phyloP scores from a whole-genome alignment of 2,797 vertebrate species.

The Coregonus suidteri region DNA sequence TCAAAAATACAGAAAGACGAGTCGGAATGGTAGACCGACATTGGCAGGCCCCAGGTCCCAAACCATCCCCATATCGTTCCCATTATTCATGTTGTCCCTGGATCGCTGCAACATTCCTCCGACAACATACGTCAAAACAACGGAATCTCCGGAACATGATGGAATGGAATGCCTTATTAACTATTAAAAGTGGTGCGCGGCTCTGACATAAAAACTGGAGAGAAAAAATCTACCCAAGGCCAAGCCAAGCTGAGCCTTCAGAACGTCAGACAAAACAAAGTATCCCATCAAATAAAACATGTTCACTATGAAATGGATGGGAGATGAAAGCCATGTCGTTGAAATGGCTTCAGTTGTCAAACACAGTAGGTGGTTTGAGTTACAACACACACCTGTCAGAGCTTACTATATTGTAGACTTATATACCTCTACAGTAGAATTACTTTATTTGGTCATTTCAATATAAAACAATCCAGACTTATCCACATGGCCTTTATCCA shows the following conservation, averaged over 20 bases:
- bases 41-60: slow-evolving; percentile 7
- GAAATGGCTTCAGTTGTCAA: neutral
- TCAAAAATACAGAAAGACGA: neutral
- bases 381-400: slow-evolving; percentile 32
- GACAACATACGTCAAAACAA: slow-evolving; percentile 43
- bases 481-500: slow-evolving; percentile 53
- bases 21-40: slow-evolving; percentile 21
- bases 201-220: too few species aligned
- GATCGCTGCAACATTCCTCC: slow-evolving; percentile 30
- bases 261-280: slow-evolving; percentile 51
- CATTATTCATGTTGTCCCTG: slow-evolving; percentile 36
- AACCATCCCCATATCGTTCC: neutral
- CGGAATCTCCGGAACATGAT: slow-evolving; percentile 42
- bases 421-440: slow-evolving; percentile 46
- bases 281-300: slow-evolving; percentile 54
- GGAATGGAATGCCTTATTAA: slow-evolving; percentile 61
- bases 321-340: slow-evolving; percentile 29
- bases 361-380: slow-evolving; percentile 37
- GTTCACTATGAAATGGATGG: slow-evolving; percentile 39
- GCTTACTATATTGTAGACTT: slow-evolving; percentile 14
- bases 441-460: slow-evolving; percentile 54
- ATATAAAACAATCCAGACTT: slow-evolving; percentile 49
- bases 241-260: slow-evolving; percentile 36
- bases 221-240: too few species aligned
- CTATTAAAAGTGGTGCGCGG: slow-evolving; percentile 54